Conservation (phyloP, 2,113 vertebrate species). For the Delphinus delphis region DNA sequence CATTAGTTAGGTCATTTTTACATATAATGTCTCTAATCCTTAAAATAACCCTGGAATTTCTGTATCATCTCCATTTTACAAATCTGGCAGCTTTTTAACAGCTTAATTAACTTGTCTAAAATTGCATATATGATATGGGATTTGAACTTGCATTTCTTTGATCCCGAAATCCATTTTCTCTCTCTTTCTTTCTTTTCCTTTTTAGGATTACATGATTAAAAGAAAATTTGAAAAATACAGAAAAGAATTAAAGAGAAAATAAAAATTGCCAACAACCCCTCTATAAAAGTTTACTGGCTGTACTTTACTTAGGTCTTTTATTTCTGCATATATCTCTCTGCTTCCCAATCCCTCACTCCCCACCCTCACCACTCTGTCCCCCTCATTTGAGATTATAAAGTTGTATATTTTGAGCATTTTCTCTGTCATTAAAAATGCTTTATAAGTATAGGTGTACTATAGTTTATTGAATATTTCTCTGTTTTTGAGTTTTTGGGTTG, state of each 20-base stretch:
- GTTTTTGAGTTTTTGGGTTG: not conserved
- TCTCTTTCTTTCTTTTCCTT: not conserved
- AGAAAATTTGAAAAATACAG: not conserved
- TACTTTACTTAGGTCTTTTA: not conserved
- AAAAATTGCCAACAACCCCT: not conserved
- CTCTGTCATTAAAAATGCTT: not conserved
- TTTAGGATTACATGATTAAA: not conserved
- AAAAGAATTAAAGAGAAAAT: constrained; percentile 10
- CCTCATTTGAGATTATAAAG: not conserved
- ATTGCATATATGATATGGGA: not conserved
- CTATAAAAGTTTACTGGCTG: not conserved
- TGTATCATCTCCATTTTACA: not conserved
- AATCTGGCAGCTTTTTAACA: not conserved
- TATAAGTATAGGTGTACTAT: not conserved
- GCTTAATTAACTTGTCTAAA: not conserved
- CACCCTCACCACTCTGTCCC: not conserved
- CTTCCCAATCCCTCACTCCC: too few species aligned
- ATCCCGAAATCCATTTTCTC: not conserved
- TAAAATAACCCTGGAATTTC: not conserved
- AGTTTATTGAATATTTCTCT: not conserved
- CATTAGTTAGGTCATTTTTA: not conserved
- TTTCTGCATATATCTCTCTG: not conserved
- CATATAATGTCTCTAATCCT: not conserved
- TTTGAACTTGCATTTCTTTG: not conserved
- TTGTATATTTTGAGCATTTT: not conserved